Evolutionary conservation across 53 echinoderm and acorn worm species (phyloP).

Genomic region (Temnopleurus reevesii): DNA sequence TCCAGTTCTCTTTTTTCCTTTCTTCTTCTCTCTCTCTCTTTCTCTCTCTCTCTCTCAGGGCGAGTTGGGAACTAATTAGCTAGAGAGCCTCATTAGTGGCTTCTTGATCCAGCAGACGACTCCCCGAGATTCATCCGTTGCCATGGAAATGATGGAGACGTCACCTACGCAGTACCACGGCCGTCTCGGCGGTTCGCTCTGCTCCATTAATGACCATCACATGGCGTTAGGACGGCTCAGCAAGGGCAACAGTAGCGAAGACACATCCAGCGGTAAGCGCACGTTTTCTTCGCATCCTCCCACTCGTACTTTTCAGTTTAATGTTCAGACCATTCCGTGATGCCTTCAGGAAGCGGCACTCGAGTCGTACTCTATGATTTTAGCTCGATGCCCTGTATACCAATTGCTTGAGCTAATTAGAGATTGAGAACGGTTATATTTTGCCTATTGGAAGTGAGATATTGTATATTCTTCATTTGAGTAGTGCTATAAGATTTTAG

Average conservation of each 20-base stretch:
- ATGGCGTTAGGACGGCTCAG: slow-evolving; percentile 43
- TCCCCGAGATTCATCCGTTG: slow-evolving; percentile 3
- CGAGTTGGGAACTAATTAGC: not conserved
- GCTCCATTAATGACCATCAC: slow-evolving; percentile 39
- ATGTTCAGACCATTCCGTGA: not conserved
- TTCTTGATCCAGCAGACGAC: not conserved
- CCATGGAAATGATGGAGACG: slow-evolving; percentile 62
- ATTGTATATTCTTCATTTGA: too few species aligned
- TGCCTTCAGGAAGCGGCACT: too few species aligned
- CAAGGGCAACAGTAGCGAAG: slow-evolving; percentile 59
- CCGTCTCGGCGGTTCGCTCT: slow-evolving; percentile 46
- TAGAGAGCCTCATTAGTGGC: not conserved
- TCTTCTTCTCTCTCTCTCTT: not conserved
- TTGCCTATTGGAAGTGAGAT: too few species aligned
- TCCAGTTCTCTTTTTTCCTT: not conserved
- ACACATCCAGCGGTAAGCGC: slow-evolving; percentile 51
- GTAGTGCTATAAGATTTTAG: too few species aligned
- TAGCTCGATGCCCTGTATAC: too few species aligned
- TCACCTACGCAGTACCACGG: slow-evolving; percentile 44
- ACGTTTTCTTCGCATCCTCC: not conserved
- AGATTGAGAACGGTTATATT: too few species aligned
- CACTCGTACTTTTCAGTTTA: too few species aligned
- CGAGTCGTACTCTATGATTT: too few species aligned
- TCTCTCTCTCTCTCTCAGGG: not conserved
- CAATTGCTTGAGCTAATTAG: too few species aligned